A percentile compares a stretch with the other conserved stretches of the same genome.
Evolutionary conservation across 2,113 vertebrate species (phyloP).

Genomic region (Hippocampus zosterae): DNA sequence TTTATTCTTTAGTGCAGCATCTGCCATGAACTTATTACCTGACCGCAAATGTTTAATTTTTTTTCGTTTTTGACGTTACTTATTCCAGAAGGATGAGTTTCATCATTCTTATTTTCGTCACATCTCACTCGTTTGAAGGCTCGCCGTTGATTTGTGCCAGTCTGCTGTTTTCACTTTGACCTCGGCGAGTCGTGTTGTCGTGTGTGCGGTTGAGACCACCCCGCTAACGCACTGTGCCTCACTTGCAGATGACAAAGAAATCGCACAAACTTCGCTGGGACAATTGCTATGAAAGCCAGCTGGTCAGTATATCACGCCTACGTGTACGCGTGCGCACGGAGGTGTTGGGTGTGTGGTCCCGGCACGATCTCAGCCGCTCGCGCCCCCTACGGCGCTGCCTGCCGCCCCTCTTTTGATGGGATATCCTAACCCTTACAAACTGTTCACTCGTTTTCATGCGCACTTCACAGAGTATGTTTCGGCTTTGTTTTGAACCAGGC

Average conservation of each 20-base stretch:
- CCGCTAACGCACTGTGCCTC: conserved; percentile 78
- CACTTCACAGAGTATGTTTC: no score
- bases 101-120: background rate
- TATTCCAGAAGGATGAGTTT: background rate
- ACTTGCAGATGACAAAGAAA: conserved; percentile 95
- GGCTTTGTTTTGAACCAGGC: no score
- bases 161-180: background rate
- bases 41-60: background rate
- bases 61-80: background rate
- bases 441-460: background rate
- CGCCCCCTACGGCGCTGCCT: conserved; percentile 1
- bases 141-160: background rate
- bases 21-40: background rate
- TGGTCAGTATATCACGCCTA: conserved; percentile 80
- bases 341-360: conserved; percentile 30
- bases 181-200: background rate
- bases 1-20: no score
- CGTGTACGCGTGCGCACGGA: conserved; percentile 47
- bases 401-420: conserved; percentile 43
- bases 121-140: background rate
- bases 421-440: conserved; percentile 13
- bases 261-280: conserved; percentile 89
- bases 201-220: background rate
- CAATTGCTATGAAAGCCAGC: conserved; percentile 91
- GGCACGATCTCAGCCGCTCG: background rate